A percentile compares a stretch with the other conserved stretches of the same genome.
Evolutionary conservation across 2,888 invertebrate genomes (phyloP).

Genomic region (Orgyia antiqua): DNA sequence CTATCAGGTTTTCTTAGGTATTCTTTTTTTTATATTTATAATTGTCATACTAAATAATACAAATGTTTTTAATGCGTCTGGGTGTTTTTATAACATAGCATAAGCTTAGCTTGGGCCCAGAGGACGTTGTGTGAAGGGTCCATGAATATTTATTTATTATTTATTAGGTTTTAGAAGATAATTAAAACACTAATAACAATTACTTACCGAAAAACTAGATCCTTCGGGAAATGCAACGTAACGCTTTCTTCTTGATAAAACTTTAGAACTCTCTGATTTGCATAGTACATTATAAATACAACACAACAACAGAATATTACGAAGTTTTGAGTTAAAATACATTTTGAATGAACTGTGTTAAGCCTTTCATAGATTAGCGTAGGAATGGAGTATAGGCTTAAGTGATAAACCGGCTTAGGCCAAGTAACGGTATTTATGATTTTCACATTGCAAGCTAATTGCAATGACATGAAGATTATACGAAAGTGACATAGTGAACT

Average conservation of each 20-base stretch:
- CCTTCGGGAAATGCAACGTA: constrained; percentile 85
- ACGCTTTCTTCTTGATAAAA: constrained; percentile 77
- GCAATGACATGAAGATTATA: constrained; percentile 14
- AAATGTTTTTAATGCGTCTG: too few species aligned
- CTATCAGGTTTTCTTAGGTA: too few species aligned
- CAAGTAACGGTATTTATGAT: constrained; percentile 20
- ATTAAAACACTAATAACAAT: background rate
- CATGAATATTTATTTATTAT: too few species aligned
- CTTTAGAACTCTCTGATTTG: constrained; percentile 6
- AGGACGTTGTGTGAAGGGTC: too few species aligned
- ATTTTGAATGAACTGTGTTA: constrained; percentile 11
- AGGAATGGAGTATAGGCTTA: constrained; percentile 11
- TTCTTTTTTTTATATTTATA: too few species aligned
- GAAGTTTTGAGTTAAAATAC: constrained; percentile 6
- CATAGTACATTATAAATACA: constrained; percentile 7
- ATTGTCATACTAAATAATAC: too few species aligned
- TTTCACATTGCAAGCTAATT: constrained; percentile 15
- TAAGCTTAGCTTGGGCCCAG: too few species aligned
- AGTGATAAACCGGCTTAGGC: constrained; percentile 10
- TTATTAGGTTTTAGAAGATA: too few species aligned
- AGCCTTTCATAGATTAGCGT: constrained; percentile 2
- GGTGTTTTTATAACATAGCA: too few species aligned
- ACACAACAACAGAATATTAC: constrained; percentile 10
- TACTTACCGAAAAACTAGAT: constrained; percentile 83
- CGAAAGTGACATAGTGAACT: constrained; percentile 22